A percentile compares a stretch with the other conserved stretches of the same genome.
phyloP scores from a whole-genome alignment of 2,113 vertebrate genomes.

The Quiscalus mexicanus region DNA sequence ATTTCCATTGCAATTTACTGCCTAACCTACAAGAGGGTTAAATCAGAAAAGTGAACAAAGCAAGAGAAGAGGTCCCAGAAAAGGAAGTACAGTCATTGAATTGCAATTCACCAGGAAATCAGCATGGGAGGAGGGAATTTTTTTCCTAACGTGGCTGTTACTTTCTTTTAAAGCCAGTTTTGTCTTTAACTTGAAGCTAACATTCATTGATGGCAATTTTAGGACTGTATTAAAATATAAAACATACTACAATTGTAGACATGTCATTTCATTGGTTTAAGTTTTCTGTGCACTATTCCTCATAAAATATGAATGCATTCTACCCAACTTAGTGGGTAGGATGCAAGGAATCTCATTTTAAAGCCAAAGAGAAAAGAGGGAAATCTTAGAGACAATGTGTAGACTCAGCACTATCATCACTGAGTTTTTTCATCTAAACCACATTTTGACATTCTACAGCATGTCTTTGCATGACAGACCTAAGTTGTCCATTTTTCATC shows the following conservation, averaged over 20 bases:
- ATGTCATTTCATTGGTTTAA: slow-evolving; percentile 75
- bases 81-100: slow-evolving; percentile 25
- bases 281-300: slow-evolving; percentile 75
- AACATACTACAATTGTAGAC: slow-evolving; percentile 44
- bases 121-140: not conserved
- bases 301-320: slow-evolving; percentile 75
- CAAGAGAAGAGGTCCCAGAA: slow-evolving; percentile 20
- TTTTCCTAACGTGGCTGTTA: slow-evolving; percentile 24
- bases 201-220: slow-evolving; percentile 53
- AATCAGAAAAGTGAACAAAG: slow-evolving; percentile 55
- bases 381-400: slow-evolving; percentile 44
- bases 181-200: slow-evolving; percentile 46
- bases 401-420: not conserved
- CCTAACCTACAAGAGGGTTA: slow-evolving; percentile 24
- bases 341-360: slow-evolving; percentile 62
- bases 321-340: slow-evolving; percentile 53
- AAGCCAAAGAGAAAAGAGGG: slow-evolving; percentile 50
- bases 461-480: not conserved
- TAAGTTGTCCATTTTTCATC: slow-evolving; percentile 16
- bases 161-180: slow-evolving; percentile 30
- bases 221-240: slow-evolving; percentile 50
- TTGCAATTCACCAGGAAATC: slow-evolving; percentile 44
- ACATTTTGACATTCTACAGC: slow-evolving; percentile 18
- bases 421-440: slow-evolving; percentile 50
- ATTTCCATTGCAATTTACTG: slow-evolving; percentile 54